phyloP scores from a whole-genome alignment of 2,113 vertebrate species.

The Empidonax alnorum region DNA sequence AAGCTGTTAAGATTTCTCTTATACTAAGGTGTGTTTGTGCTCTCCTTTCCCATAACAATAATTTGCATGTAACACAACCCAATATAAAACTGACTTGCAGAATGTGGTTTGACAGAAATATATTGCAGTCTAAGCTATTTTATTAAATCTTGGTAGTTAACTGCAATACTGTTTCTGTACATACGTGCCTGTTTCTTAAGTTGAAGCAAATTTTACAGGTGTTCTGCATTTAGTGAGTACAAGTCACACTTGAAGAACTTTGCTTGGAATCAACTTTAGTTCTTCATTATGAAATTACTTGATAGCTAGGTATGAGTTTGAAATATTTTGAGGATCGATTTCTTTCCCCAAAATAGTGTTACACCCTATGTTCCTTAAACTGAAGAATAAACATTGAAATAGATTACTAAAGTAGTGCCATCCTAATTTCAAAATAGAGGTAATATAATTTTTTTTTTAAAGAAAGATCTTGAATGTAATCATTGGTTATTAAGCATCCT shows the following conservation, averaged over 20 bases:
- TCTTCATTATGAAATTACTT: neutral
- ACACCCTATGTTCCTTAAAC: fast-evolving
- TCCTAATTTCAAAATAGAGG: neutral
- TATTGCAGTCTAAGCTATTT: neutral
- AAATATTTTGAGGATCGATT: neutral
- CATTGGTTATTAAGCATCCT: neutral
- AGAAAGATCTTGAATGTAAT: neutral
- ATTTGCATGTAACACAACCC: neutral
- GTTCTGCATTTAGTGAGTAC: neutral
- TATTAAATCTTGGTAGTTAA: neutral
- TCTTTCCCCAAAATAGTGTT: neutral
- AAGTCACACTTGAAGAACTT: neutral
- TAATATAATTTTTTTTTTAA: neutral
- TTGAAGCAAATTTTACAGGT: neutral
- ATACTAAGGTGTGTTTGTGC: neutral
- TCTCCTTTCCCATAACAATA: neutral
- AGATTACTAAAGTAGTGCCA: neutral
- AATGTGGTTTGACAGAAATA: neutral
- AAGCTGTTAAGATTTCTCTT: neutral
- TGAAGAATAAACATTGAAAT: neutral
- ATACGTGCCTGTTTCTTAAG: neutral
- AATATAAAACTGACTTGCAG: neutral
- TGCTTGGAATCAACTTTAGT: neutral
- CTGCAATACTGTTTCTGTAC: neutral
- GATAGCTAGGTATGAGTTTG: neutral